Evolutionary conservation across 2,888 invertebrate species (phyloP).

Genomic region (Tetanocera ferruginea): DNA sequence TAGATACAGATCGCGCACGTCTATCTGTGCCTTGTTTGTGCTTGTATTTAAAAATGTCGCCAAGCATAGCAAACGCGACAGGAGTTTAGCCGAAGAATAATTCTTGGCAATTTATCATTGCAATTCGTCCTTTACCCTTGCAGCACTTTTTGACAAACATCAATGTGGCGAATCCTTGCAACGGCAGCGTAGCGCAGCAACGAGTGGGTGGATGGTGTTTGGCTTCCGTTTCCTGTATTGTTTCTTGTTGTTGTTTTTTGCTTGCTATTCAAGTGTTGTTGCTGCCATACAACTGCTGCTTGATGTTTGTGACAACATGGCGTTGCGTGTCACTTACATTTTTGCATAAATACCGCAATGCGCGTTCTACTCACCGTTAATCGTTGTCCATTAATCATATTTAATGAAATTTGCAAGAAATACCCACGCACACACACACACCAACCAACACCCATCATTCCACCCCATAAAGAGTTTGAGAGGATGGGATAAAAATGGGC

Average conservation of each 20-base stretch:
- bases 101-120: conserved; percentile 63
- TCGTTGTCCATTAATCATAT: conserved; percentile 67
- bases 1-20: background rate
- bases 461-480: background rate
- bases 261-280: conserved; percentile 21
- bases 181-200: background rate
- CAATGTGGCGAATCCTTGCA: conserved; percentile 12
- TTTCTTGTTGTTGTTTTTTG: background rate
- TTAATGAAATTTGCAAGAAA: conserved; percentile 65
- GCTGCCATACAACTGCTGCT: conserved; percentile 29
- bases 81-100: conserved; percentile 52
- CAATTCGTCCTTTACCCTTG: conserved; percentile 39
- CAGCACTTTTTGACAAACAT: background rate
- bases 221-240: conserved; percentile 44
- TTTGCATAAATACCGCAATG: conserved; percentile 39
- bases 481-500: too few relatives aligned
- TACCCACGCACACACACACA: background rate
- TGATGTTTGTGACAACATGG: conserved; percentile 23
- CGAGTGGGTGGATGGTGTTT: conserved; percentile 36
- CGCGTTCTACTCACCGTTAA: conserved; percentile 53
- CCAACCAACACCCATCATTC: background rate
- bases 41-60: conserved; percentile 14
- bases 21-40: background rate
- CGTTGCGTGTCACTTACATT: conserved; percentile 19
- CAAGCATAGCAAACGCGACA: conserved; percentile 5